phyloP scores from a whole-genome alignment of 37 sponge, comb jelly and placozoan genomes.

The Mnemiopsis leidyi region DNA sequence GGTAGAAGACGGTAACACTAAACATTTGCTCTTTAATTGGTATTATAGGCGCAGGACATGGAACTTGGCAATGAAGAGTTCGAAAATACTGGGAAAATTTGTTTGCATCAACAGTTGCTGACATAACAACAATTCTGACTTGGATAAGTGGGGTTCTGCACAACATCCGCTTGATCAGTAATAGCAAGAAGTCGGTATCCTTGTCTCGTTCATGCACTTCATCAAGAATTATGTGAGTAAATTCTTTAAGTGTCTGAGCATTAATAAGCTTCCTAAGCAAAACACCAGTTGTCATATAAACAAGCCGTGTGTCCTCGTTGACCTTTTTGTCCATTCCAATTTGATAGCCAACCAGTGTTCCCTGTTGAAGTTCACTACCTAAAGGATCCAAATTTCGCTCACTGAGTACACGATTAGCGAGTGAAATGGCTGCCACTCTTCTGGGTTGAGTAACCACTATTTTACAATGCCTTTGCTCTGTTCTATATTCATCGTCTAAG shows the following conservation, averaged over 20 bases:
- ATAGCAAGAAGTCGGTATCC: constrained; percentile 87
- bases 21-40: constrained; percentile 72
- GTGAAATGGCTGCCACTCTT: constrained; percentile 88
- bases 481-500: constrained; percentile 72
- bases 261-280: constrained; percentile 84
- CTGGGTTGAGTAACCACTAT: constrained; percentile 94
- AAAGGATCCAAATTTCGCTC: constrained; percentile 72
- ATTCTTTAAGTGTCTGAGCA: constrained; percentile 86
- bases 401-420: constrained; percentile 79
- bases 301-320: constrained; percentile 87
- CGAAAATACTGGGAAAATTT: constrained; percentile 80
- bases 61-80: constrained; percentile 3
- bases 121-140: constrained; percentile 83
- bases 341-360: constrained; percentile 93
- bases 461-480: constrained; percentile 77
- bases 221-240: constrained; percentile 92
- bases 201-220: constrained; percentile 96
- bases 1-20: constrained; percentile 75
- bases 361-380: neutral
- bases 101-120: constrained; percentile 83
- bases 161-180: constrained; percentile 81
- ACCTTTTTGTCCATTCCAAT: constrained; percentile 75
- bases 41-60: constrained; percentile 77
- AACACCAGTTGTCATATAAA: constrained; percentile 91
- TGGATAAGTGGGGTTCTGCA: constrained; percentile 70